Base-by-base conservation (phyloP, 1,140 invertebrate species). In the Pachypeltis micranthus region DNA sequence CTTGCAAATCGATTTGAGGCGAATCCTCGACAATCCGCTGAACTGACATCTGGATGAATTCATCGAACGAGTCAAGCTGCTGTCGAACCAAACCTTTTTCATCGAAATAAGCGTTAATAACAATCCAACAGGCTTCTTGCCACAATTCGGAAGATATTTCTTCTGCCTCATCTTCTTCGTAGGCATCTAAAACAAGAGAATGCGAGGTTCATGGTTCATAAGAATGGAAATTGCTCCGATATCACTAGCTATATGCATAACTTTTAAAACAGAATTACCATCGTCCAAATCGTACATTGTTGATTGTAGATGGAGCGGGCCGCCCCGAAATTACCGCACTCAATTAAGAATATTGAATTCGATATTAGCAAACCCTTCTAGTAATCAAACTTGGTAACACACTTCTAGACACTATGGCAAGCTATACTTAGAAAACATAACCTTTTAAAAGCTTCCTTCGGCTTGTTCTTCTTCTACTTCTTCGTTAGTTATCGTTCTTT, bases 41-140 rank as follows among this genome's bases (percentile, higher is more conserved):
- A 23, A 99, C 94, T 12, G 94, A 98, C 94, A 98, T 99, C 73
- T 98, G 94, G 75, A 99, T 98, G 73, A 99, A 99, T 78, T 99
- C 96, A 81, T 99, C 96, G 77, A 99, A 99, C 69, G 93, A 98
- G 72, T 99, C 96, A 65, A 99, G 77, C 72, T 99, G 96, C 73
- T 99, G 96, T 57, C 96, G 82, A n/a, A 99, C 96, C 47, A 99
- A 80, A 75, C 92, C 96, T 79, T 99, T 99, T 74, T 99, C 96
- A 74, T 99, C 96, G 77, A 99, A 99, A 76, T 98, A 99, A 1
- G 96, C 92, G 72, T 94, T 96, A 70, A 99, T 99, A 44, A 99
- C 95, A 74, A 98, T 96, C 96, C 96, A 99, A 72, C 95, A 98
- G n/a, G 96, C 96, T 81, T 99, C 96, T 77, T 99, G 93, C 94